Evolutionary conservation across 2,113 vertebrate genomes (phyloP).

Genomic region (Pteruthius melanotis): DNA sequence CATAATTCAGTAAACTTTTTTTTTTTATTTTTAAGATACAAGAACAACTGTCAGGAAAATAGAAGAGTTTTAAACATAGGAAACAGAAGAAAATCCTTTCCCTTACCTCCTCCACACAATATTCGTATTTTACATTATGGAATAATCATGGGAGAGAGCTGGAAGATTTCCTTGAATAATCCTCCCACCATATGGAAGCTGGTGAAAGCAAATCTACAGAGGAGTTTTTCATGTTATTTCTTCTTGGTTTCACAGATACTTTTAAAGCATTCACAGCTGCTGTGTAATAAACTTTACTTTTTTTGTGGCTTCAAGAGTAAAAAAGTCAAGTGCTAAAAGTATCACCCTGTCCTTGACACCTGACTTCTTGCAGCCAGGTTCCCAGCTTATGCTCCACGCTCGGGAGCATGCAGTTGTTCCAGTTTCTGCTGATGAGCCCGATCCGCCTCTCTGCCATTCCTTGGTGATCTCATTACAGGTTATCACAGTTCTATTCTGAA

Average conservation of each 20-base stretch:
- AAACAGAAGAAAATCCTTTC: neutral
- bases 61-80: neutral
- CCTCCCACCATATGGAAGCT: neutral
- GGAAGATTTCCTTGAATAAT: neutral
- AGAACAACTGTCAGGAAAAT: neutral
- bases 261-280: neutral
- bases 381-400: accelerated
- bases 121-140: neutral
- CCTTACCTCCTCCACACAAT: neutral
- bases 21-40: neutral
- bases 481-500: neutral
- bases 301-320: neutral
- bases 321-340: neutral
- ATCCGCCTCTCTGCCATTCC: neutral
- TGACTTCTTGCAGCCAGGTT: neutral
- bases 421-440: accelerated
- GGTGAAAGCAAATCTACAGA: neutral
- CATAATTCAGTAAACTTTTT: neutral
- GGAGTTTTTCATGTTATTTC: neutral
- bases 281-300: neutral
- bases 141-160: neutral
- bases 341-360: neutral
- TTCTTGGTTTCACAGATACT: neutral
- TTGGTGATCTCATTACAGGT: neutral
- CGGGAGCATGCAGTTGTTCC: accelerated